phyloP scores from a whole-genome alignment of 2,888 invertebrate species.

The Seladonia tumulorum region DNA sequence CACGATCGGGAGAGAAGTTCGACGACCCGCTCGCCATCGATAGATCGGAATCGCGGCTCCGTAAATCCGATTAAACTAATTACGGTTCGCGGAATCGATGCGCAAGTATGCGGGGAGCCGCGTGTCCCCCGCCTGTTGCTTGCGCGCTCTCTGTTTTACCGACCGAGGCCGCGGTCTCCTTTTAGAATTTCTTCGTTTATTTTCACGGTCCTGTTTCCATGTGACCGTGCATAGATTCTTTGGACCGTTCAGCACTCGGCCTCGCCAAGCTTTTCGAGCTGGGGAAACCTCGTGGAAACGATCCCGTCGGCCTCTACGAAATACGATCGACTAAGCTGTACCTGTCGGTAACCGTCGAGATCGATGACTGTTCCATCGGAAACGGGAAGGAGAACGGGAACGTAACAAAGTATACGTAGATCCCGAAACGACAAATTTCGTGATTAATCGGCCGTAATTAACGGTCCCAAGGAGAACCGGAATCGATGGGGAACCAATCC shows the following conservation, averaged over 20 bases:
- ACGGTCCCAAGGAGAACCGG: conserved; percentile 62
- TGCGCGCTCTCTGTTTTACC: conserved; percentile 40
- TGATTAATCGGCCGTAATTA: conserved; percentile 54
- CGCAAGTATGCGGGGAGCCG: conserved; percentile 10
- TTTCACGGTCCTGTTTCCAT: conserved; percentile 2
- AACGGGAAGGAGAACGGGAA: not conserved
- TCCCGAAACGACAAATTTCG: conserved; percentile 51
- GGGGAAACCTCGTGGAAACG: not conserved
- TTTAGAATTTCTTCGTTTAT: conserved; percentile 29
- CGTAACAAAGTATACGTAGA: conserved; percentile 17
- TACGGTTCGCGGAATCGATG: not conserved
- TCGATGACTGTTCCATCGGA: not conserved
- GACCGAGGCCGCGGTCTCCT: conserved; percentile 10
- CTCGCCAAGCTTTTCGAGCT: not conserved
- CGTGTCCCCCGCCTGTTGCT: conserved; percentile 49
- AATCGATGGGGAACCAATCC: conserved; percentile 40
- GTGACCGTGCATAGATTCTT: not conserved
- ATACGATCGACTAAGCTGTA: not conserved
- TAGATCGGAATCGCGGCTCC: conserved; percentile 42
- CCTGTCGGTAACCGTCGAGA: not conserved
- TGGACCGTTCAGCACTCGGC: not conserved
- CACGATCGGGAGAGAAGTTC: conserved; percentile 49
- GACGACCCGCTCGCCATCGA: conserved; percentile 42
- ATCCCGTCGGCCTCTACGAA: not conserved
- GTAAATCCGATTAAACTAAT: conserved; percentile 35